These are phyloP conservation scores for Cantharis flavilabris DNA, from an alignment of 2,888 invertebrate genomes.

Conservation along the genomic window DNA sequence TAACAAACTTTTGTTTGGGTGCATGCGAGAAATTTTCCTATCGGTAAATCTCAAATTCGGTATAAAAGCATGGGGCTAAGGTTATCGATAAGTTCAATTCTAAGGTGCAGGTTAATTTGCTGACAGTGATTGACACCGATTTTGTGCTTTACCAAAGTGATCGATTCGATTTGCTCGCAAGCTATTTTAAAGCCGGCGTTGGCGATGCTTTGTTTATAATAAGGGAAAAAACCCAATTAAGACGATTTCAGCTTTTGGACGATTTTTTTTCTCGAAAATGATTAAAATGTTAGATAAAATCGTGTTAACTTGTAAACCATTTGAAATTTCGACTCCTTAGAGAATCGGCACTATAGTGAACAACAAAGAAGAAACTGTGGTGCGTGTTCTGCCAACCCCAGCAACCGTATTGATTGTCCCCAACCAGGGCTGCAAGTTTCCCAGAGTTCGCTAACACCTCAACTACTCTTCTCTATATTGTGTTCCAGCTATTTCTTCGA, in stretches of 20 bases:
- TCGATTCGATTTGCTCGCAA: slow-evolving; percentile 6
- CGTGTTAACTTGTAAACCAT: neutral
- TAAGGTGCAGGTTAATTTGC: slow-evolving; percentile 21
- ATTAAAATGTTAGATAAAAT: neutral
- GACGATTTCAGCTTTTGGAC: neutral
- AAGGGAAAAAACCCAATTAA: neutral
- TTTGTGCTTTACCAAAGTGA: slow-evolving; percentile 15
- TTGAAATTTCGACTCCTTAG: slow-evolving; percentile 20
- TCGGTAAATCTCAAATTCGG: neutral
- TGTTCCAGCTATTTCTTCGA: slow-evolving; percentile 24
- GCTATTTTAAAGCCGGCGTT: neutral
- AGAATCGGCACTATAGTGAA: slow-evolving; percentile 25
- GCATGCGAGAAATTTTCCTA: slow-evolving; percentile 1
- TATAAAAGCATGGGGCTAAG: slow-evolving; percentile 10
- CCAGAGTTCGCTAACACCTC: slow-evolving; percentile 36
- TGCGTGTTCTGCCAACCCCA: slow-evolving; percentile 41
- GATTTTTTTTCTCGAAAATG: neutral
- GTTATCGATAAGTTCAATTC: slow-evolving; percentile 20
- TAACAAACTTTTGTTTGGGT: neutral
- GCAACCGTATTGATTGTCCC: slow-evolving; percentile 46
- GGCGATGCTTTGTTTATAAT: neutral
- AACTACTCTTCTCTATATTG: slow-evolving; percentile 25
- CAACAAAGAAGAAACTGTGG: slow-evolving; percentile 32
- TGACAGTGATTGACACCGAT: slow-evolving; percentile 21
- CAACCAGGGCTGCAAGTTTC: slow-evolving; percentile 41